Conservation (phyloP, 1,140 invertebrate genomes). For the Coptotermes formosanus region DNA sequence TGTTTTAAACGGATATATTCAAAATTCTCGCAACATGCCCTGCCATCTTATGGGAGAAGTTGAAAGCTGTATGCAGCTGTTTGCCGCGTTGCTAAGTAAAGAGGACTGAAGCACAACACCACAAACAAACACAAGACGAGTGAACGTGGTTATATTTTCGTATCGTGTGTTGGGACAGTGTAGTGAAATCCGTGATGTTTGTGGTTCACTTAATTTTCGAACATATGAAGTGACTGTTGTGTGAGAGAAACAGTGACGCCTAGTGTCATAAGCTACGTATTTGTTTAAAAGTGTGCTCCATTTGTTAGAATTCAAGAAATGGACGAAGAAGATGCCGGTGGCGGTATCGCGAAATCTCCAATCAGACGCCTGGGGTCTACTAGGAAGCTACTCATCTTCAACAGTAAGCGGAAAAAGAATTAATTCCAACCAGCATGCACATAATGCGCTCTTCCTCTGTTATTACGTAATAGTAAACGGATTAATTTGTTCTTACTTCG, state of each 20-base stretch:
- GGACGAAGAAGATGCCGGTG: slow-evolving; percentile 68
- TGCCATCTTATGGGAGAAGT: neutral
- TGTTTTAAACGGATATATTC: too few species aligned
- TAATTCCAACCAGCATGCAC: too few species aligned
- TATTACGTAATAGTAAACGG: too few species aligned
- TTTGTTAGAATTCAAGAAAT: slow-evolving; percentile 42
- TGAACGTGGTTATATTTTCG: slow-evolving; percentile 3
- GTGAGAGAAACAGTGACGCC: neutral
- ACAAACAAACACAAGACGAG: neutral
- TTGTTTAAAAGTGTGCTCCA: neutral
- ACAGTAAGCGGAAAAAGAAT: slow-evolving; percentile 58
- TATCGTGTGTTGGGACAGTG: neutral
- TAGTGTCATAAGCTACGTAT: neutral
- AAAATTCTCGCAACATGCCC: neutral
- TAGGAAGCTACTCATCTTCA: slow-evolving; percentile 72
- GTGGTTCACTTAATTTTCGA: neutral
- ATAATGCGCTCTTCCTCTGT: too few species aligned
- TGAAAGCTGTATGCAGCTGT: neutral
- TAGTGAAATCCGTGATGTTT: neutral
- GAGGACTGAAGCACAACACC: neutral
- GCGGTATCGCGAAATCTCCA: slow-evolving; percentile 59
- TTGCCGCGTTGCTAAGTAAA: neutral
- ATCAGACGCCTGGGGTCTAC: slow-evolving; percentile 76
- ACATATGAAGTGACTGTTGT: slow-evolving; percentile 11
- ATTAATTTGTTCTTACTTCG: too few species aligned